phyloP scores from a whole-genome alignment of 2,797 vertebrate species.

The Alcedo quadribrachys region DNA sequence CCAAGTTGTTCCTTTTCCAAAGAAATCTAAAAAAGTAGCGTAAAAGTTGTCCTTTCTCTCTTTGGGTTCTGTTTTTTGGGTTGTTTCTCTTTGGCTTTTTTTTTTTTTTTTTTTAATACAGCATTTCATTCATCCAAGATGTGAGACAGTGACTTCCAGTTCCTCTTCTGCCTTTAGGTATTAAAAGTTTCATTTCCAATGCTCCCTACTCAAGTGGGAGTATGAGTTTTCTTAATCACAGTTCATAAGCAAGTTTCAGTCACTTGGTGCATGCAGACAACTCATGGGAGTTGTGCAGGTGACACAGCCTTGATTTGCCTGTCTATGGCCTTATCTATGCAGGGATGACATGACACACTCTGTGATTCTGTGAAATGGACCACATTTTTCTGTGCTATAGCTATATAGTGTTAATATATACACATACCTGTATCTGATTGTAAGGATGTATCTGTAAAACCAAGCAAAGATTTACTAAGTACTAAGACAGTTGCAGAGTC shows the following conservation, averaged over 20 bases:
- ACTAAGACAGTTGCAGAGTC: not conserved
- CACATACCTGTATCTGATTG: fast-evolving
- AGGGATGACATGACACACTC: too few relatives aligned
- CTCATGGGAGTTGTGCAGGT: too few relatives aligned
- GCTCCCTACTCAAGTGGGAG: not conserved
- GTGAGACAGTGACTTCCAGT: not conserved
- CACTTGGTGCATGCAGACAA: too few relatives aligned
- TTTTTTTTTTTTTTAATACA: not conserved
- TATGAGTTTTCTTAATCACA: too few relatives aligned
- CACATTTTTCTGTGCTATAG: not conserved
- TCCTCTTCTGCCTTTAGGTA: not conserved
- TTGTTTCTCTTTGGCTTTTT: too few relatives aligned
- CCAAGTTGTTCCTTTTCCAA: not conserved
- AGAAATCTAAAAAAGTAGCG: not conserved
- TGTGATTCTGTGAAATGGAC: not conserved
- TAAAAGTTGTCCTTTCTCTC: not conserved
- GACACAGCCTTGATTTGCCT: too few relatives aligned
- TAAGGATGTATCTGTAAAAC: not conserved
- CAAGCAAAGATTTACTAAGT: not conserved
- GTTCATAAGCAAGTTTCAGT: too few relatives aligned
- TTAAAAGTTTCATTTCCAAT: not conserved
- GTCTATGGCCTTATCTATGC: too few relatives aligned
- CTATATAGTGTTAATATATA: not conserved
- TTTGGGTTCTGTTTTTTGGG: too few relatives aligned
- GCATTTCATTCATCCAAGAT: not conserved